Percentiles rank a stretch among this genome's conserved stretches.
These are phyloP conservation scores for Puntigrus tetrazona DNA, from an alignment of 2,113 vertebrate genomes.

Conservation along the genomic window DNA sequence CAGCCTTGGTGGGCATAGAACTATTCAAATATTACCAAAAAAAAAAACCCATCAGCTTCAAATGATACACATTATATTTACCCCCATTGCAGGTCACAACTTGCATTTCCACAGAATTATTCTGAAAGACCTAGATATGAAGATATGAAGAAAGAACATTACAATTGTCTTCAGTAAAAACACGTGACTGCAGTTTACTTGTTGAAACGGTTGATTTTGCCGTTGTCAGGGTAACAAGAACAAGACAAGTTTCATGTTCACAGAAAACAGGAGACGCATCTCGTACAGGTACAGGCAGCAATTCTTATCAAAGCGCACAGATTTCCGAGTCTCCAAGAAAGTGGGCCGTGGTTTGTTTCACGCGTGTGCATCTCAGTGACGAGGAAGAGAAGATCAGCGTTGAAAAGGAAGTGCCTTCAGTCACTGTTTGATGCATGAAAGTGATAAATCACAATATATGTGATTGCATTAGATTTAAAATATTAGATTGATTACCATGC, in stretches of 20 bases:
- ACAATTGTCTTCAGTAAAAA: neutral
- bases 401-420: slow-evolving; percentile 23
- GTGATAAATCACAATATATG: neutral
- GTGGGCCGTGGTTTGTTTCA: neutral
- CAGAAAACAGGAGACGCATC: slow-evolving; percentile 37
- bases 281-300: slow-evolving; percentile 31
- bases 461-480: neutral
- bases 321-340: slow-evolving; percentile 52
- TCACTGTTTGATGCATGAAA: slow-evolving; percentile 10
- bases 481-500: neutral
- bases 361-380: slow-evolving; percentile 59
- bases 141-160: neutral
- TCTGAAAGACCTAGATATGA: neutral
- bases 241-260: slow-evolving; percentile 1
- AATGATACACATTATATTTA: too few relatives aligned
- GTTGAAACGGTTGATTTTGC: slow-evolving; percentile 36
- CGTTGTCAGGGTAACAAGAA: slow-evolving; percentile 52
- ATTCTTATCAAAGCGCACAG: slow-evolving; percentile 38
- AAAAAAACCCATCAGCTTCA: too few relatives aligned
- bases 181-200: neutral
- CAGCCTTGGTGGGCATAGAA: neutral
- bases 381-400: slow-evolving; percentile 57
- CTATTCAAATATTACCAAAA: too few relatives aligned
- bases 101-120: neutral
- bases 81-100: neutral